Percentiles rank a stretch among this genome's conserved stretches.
Evolutionary conservation across 2,113 vertebrate genomes (phyloP).

Genomic region (Notechis scutatus): DNA sequence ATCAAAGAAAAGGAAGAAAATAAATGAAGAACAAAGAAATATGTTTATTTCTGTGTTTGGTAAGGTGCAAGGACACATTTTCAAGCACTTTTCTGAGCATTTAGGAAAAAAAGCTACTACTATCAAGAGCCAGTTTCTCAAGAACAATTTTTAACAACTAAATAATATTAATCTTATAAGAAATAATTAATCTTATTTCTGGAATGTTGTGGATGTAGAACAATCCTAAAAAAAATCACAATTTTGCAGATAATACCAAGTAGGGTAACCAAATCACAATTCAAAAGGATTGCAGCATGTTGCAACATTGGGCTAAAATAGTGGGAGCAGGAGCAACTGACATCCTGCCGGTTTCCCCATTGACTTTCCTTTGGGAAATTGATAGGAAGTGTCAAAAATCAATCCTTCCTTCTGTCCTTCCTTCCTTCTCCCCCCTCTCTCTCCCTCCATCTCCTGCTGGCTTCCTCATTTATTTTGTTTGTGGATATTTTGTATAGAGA

Average conservation of each 20-base stretch:
- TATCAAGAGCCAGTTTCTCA: not conserved
- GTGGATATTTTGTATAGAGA: no score
- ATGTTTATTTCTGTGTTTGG: not conserved
- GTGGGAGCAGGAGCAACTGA: no score
- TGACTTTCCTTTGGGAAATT: no score
- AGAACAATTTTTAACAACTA: not conserved
- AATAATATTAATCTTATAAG: not conserved
- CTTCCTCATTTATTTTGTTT: no score
- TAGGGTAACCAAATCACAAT: not conserved
- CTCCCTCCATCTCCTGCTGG: no score
- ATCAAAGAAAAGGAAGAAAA: not conserved
- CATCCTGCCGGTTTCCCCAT: no score
- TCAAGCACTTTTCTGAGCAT: not conserved
- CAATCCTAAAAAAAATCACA: not conserved
- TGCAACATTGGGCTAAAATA: not conserved
- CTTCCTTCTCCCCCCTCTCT: no score
- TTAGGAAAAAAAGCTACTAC: not conserved
- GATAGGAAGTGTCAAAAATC: no score
- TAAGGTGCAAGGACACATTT: not conserved
- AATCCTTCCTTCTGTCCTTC: no score
- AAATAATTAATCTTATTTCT: not conserved
- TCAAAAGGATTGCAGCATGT: not conserved
- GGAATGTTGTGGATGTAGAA: not conserved
- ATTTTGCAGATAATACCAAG: not conserved
- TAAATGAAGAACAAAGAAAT: not conserved